Conservation (phyloP, 2,113 vertebrate genomes). For the Cochlearius cochlearius region DNA sequence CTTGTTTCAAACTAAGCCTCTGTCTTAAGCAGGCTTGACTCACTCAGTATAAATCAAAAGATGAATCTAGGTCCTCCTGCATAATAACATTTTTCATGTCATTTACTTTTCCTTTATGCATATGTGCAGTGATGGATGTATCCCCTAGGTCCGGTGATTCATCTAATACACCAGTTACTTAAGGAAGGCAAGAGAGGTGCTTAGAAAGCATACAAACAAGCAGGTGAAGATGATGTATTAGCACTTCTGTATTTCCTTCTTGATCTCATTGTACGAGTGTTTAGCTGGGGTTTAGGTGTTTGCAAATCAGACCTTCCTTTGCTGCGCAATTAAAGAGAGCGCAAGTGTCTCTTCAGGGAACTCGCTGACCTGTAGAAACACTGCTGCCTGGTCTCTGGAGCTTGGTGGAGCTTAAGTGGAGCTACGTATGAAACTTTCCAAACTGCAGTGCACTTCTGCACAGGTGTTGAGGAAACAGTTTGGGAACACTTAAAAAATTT, state of each 20-base stretch:
- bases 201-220: background rate
- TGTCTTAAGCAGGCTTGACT: background rate
- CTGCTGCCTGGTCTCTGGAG: background rate
- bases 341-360: background rate
- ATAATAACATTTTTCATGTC: constrained; percentile 4
- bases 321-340: background rate
- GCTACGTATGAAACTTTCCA: background rate
- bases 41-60: constrained; percentile 6
- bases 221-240: background rate
- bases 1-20: background rate
- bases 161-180: background rate
- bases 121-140: background rate
- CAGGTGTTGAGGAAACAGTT: constrained; percentile 35
- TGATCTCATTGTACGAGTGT: background rate
- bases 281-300: background rate
- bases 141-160: background rate
- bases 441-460: background rate
- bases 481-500: background rate
- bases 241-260: background rate
- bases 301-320: background rate
- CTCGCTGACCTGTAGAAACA: background rate
- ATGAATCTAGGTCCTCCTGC: background rate
- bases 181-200: background rate
- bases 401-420: background rate
- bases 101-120: background rate